Evolutionary conservation across 2,888 invertebrate species (phyloP).

Genomic region (Heliconius hortense): DNA sequence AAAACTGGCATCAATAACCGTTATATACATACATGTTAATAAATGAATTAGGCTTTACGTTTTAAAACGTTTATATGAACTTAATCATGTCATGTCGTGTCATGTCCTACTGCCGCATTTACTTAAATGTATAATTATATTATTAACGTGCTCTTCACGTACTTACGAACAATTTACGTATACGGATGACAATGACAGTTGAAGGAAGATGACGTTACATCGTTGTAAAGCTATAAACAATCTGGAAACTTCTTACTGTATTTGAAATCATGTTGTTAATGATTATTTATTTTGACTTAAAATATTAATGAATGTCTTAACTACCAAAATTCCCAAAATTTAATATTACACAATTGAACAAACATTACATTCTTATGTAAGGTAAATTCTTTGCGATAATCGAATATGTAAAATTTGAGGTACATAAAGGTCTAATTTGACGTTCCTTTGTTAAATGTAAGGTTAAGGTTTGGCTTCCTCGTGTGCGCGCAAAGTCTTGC

Average conservation of each 20-base stretch:
- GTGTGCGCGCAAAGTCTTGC: conserved; percentile 1
- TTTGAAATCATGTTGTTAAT: background rate
- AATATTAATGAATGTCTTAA: background rate
- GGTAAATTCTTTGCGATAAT: background rate
- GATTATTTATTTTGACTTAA: background rate
- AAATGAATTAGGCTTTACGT: background rate
- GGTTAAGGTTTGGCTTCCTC: conserved; percentile 16
- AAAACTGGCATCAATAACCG: conserved; percentile 25
- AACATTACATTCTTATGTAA: background rate
- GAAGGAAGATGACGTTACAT: background rate
- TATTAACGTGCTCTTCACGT: conserved; percentile 26
- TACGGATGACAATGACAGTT: conserved; percentile 13
- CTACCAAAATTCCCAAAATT: background rate
- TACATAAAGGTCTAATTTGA: conserved; percentile 24
- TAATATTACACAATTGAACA: too few relatives aligned
- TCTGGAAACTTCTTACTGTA: background rate
- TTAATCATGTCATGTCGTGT: conserved; percentile 8
- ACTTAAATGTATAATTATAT: conserved; percentile 11
- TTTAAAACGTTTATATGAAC: conserved; percentile 13
- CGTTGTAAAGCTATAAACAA: background rate
- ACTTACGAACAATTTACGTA: conserved; percentile 12
- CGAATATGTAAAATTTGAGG: conserved; percentile 6
- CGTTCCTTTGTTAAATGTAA: conserved; percentile 28
- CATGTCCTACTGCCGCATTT: conserved; percentile 21
- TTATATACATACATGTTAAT: conserved; percentile 10